These are phyloP conservation scores for Sphaerophoria rueppellii DNA, from an alignment of 2,888 invertebrate genomes.

Conservation along the genomic window DNA sequence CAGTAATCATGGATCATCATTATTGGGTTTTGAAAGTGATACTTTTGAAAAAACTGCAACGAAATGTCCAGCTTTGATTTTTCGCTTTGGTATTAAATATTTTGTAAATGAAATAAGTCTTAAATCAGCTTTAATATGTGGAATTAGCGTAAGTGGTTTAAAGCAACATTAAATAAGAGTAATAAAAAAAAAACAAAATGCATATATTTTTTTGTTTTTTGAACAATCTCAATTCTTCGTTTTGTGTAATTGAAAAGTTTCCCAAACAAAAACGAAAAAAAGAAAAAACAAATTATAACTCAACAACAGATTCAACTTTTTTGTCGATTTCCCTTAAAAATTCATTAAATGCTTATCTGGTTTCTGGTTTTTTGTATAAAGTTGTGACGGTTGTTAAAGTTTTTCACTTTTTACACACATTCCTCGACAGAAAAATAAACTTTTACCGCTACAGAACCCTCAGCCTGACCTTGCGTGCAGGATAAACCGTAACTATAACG, in stretches of 20 bases:
- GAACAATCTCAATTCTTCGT: no score
- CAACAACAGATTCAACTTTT: background rate
- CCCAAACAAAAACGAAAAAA: background rate
- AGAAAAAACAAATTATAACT: background rate
- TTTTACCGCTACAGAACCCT: background rate
- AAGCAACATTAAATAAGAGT: no score
- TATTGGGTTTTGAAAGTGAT: no score
- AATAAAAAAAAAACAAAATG: no score
- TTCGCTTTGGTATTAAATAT: no score
- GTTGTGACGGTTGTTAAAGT: background rate
- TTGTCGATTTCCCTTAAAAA: slow-evolving; percentile 8
- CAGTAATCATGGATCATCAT: no score
- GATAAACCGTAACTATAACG: background rate
- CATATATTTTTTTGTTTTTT: no score
- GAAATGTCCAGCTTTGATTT: no score
- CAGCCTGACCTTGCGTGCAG: background rate
- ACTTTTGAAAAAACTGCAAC: no score
- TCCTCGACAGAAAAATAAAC: background rate
- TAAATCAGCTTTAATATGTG: no score
- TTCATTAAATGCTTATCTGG: slow-evolving; percentile 23
- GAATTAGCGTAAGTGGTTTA: no score
- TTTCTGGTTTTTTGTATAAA: background rate
- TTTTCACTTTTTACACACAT: background rate
- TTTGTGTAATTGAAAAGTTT: slow-evolving; percentile 2
- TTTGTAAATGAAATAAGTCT: no score